Evolutionary conservation across 2,888 invertebrate species (phyloP).

Genomic region (Agrotis segetum): DNA sequence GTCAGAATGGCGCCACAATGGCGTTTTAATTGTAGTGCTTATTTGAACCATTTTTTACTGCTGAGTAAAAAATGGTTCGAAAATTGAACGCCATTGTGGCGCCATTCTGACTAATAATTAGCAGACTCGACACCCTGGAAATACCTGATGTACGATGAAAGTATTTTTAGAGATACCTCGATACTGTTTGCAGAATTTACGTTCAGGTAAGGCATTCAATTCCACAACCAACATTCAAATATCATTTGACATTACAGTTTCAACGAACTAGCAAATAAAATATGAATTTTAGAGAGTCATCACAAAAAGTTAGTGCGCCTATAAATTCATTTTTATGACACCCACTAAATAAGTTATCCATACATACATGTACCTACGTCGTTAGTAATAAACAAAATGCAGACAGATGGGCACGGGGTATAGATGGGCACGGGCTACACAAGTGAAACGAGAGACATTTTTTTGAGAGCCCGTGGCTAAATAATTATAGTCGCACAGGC

Average conservation of each 20-base stretch:
- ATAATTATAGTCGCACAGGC: too few species aligned
- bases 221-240: constrained; percentile 18
- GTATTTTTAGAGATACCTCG: too few species aligned
- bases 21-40: too few species aligned
- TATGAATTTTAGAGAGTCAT: constrained; percentile 54
- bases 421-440: constrained; percentile 36
- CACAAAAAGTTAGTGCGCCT: constrained; percentile 61
- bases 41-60: too few species aligned
- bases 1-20: too few species aligned
- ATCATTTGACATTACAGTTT: constrained; percentile 45
- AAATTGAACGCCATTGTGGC: too few species aligned
- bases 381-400: constrained; percentile 62
- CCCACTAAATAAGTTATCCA: constrained; percentile 65
- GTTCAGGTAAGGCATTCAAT: constrained; percentile 26
- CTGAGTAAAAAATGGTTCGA: too few species aligned
- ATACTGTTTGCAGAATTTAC: constrained; percentile 16
- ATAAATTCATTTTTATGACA: constrained; percentile 68
- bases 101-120: too few species aligned
- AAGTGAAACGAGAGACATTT: constrained; percentile 16
- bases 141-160: neutral
- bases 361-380: constrained; percentile 48
- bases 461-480: neutral
- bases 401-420: constrained; percentile 64
- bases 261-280: constrained; percentile 49
- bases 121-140: too few species aligned